phyloP scores from a whole-genome alignment of 23 tunicate species.

The Styela clava region DNA sequence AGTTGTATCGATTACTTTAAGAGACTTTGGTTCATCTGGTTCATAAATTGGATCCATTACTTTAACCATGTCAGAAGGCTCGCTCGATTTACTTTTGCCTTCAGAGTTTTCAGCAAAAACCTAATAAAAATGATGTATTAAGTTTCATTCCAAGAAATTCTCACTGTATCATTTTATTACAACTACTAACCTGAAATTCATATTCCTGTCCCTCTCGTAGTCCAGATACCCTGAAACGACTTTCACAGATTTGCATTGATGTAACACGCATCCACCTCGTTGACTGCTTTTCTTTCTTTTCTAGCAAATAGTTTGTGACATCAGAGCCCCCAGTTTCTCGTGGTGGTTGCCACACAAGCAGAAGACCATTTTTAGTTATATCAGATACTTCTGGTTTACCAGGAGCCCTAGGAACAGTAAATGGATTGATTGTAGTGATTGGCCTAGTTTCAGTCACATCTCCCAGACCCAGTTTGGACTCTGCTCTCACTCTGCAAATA shows the following conservation, averaged over 20 bases:
- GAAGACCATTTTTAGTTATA: conserved; percentile 53
- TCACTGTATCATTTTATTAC: neutral
- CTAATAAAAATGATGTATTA: conserved; percentile 17
- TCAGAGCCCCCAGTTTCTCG: conserved; percentile 69
- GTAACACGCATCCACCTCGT: conserved; percentile 82
- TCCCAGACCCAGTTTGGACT: conserved; percentile 89
- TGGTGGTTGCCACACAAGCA: conserved; percentile 79
- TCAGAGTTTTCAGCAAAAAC: conserved; percentile 44
- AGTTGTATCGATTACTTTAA: conserved; percentile 28
- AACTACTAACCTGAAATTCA: conserved; percentile 64
- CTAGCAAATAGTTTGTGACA: conserved; percentile 73
- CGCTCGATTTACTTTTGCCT: conserved; percentile 27
- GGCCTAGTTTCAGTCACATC: conserved; percentile 64
- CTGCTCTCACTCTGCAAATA: conserved; percentile 73
- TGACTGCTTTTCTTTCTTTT: conserved; percentile 67
- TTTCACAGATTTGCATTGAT: conserved; percentile 58
- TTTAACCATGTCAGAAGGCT: conserved; percentile 1
- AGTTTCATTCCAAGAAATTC: neutral
- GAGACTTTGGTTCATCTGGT: conserved; percentile 30
- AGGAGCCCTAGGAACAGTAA: conserved; percentile 76
- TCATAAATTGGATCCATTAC: conserved; percentile 19
- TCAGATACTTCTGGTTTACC: conserved; percentile 63
- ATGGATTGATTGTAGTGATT: conserved; percentile 70
- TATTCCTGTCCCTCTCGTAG: conserved; percentile 86
- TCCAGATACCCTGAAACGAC: conserved; percentile 65